Evolutionary conservation across 2,113 vertebrate genomes (phyloP).

Genomic region (Aix galericulata): DNA sequence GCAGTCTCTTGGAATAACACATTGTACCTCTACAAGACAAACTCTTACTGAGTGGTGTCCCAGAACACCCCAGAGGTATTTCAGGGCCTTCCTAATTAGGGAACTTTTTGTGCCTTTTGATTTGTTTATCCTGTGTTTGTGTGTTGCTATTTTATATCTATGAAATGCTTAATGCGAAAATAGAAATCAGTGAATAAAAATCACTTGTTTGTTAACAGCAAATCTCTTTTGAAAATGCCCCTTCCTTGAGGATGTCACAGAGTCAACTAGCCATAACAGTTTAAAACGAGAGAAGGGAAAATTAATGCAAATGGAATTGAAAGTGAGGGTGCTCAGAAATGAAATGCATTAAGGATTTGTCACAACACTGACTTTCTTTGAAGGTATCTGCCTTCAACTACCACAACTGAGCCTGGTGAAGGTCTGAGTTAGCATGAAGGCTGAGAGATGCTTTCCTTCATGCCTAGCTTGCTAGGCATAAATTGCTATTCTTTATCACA

Average conservation of each 20-base stretch:
- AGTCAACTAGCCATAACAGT: neutral
- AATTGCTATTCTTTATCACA: neutral
- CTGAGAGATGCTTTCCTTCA: neutral
- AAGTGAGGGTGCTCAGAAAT: neutral
- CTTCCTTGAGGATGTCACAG: neutral
- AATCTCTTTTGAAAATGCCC: neutral
- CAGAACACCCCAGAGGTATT: neutral
- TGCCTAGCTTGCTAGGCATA: neutral
- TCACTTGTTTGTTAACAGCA: neutral
- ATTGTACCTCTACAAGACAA: neutral
- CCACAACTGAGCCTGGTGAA: neutral
- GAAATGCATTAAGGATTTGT: neutral
- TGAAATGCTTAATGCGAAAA: neutral
- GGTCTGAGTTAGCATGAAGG: neutral
- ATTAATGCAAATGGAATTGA: neutral
- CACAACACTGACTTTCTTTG: neutral
- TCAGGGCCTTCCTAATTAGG: neutral
- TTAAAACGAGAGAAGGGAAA: neutral
- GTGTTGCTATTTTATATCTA: neutral
- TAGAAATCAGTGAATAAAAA: neutral
- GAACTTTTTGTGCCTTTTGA: neutral
- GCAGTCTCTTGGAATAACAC: rapidly evolving
- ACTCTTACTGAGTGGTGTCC: neutral
- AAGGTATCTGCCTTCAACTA: neutral
- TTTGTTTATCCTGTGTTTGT: neutral